Conservation (phyloP, 2,888 invertebrate genomes). For the Acholoe squamosa region DNA sequence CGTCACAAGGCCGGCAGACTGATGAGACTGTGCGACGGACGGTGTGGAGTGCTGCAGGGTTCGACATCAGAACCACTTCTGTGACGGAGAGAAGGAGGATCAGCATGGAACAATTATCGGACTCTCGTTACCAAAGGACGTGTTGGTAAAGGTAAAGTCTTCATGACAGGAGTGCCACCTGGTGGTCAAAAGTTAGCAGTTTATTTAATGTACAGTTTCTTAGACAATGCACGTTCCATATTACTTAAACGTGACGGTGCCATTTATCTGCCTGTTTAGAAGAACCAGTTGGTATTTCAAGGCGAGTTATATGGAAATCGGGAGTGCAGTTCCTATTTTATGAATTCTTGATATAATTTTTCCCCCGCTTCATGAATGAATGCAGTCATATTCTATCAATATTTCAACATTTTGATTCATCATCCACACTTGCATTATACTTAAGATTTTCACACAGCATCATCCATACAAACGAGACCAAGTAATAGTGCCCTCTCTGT, state of each 20-base stretch:
- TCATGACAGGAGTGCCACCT: neutral
- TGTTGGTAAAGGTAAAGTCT: neutral
- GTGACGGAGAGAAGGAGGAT: neutral
- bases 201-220: neutral
- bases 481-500: neutral
- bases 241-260: neutral
- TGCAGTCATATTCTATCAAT: too few relatives aligned
- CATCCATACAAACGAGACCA: neutral
- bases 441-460: too few relatives aligned
- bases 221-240: neutral
- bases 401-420: too few relatives aligned
- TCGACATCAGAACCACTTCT: neutral
- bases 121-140: neutral
- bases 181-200: neutral
- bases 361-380: too few relatives aligned
- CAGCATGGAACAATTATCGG: neutral
- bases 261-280: neutral
- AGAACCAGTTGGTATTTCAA: too few relatives aligned
- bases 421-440: too few relatives aligned
- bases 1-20: conserved; percentile 13
- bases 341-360: too few relatives aligned
- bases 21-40: neutral
- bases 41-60: neutral
- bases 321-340: too few relatives aligned
- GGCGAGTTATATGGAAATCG: too few relatives aligned